Evolutionary conservation across 2,888 invertebrate genomes (phyloP).

Genomic region (Xestia sexstrigata): DNA sequence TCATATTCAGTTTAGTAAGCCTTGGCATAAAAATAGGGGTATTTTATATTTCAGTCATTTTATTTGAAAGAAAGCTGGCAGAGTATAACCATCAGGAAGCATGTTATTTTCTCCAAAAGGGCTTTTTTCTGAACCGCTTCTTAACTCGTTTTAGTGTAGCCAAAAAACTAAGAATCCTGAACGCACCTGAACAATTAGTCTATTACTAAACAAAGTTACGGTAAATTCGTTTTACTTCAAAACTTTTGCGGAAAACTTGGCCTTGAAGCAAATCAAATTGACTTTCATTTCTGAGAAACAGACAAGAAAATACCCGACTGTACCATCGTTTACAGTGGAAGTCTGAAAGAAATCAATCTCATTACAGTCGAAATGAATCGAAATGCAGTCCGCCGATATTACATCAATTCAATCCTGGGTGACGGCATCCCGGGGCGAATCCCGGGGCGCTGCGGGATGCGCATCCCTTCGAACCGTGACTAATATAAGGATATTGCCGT

Average conservation of each 20-base stretch:
- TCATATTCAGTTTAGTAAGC: not conserved
- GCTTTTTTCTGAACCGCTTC: not conserved
- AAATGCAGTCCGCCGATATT: conserved; percentile 39
- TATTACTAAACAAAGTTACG: not conserved
- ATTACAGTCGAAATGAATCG: conserved; percentile 35
- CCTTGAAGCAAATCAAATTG: not conserved
- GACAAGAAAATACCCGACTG: not conserved
- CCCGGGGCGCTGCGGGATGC: conserved; percentile 28
- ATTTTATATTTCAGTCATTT: not conserved
- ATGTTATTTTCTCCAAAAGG: too few relatives aligned
- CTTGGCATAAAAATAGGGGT: not conserved
- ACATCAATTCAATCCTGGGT: conserved; percentile 35
- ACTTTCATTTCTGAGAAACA: not conserved
- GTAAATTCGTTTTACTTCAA: not conserved
- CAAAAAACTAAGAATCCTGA: not conserved
- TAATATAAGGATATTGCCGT: conserved; percentile 61
- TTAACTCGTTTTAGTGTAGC: not conserved
- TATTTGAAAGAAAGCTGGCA: not conserved
- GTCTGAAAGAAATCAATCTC: conserved; percentile 22
- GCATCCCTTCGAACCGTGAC: conserved; percentile 33
- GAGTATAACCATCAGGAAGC: not conserved
- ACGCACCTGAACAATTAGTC: not conserved
- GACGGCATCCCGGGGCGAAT: conserved; percentile 38
- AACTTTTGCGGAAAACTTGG: not conserved
- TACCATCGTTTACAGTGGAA: not conserved